These are phyloP conservation scores for Sus cebifrons DNA, from an alignment of 2,797 vertebrate species.

Conservation along the genomic window DNA sequence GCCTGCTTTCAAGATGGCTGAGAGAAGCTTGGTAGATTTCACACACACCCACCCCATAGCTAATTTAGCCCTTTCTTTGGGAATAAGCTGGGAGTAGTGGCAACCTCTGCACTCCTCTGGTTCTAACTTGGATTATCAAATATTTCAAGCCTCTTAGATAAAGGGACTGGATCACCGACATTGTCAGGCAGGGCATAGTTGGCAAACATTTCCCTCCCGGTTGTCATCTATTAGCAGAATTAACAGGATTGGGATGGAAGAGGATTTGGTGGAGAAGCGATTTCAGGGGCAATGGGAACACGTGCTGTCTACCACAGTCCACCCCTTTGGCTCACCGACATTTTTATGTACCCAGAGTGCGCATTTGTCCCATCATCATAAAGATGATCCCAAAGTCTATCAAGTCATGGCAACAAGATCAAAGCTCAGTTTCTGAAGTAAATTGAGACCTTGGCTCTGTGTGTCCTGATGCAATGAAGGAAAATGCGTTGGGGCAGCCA, in stretches of 20 bases:
- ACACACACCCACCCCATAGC: background rate
- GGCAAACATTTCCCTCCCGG: background rate
- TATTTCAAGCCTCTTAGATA: background rate
- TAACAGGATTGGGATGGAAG: background rate
- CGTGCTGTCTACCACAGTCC: background rate
- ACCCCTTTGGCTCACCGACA: background rate
- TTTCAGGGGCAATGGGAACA: background rate
- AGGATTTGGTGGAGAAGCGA: slow-evolving; percentile 15
- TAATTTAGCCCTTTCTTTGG: background rate
- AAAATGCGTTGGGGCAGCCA: background rate
- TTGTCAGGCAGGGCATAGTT: background rate
- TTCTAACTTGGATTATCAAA: background rate
- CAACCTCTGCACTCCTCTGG: background rate
- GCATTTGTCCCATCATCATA: background rate
- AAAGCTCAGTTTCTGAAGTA: background rate
- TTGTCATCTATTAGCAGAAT: slow-evolving; percentile 11
- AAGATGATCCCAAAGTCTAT: background rate
- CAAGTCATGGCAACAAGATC: background rate
- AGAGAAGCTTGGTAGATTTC: background rate
- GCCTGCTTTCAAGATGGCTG: background rate
- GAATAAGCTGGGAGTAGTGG: background rate
- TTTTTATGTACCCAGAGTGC: background rate
- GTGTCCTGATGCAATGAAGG: background rate
- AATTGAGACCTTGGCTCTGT: background rate
- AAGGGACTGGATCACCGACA: background rate